Conservation (phyloP, 2,113 vertebrate genomes). For the Hemiprocne comata region DNA sequence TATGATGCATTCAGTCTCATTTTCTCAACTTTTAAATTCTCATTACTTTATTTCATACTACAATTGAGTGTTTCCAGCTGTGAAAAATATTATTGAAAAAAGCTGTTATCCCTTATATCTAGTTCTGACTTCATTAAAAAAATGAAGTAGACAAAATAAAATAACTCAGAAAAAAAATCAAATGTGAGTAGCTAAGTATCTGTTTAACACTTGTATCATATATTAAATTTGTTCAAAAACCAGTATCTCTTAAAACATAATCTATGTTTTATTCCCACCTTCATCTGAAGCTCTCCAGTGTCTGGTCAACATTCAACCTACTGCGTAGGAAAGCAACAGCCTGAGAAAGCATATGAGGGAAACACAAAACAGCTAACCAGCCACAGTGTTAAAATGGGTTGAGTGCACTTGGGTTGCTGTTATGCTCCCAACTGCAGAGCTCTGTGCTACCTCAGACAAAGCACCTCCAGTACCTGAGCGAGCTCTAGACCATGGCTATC, state of each 20-base stretch:
- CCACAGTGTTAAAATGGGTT: not conserved
- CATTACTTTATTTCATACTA: not conserved
- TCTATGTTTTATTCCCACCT: not conserved
- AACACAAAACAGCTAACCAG: not conserved
- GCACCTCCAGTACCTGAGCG: not conserved
- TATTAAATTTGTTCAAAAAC: not conserved
- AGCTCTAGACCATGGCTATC: not conserved
- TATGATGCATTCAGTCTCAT: not conserved
- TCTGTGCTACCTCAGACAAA: rapidly evolving
- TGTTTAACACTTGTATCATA: not conserved
- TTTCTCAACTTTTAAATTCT: not conserved
- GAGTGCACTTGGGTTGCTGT: not conserved
- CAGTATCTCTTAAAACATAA: not conserved
- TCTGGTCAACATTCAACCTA: not conserved
- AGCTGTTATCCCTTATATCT: not conserved
- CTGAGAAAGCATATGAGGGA: not conserved
- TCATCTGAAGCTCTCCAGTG: not conserved
- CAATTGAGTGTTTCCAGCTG: not conserved
- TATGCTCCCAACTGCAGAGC: not conserved
- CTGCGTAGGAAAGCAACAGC: not conserved
- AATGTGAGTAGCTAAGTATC: not conserved
- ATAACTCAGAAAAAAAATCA: not conserved
- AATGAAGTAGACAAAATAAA: not conserved
- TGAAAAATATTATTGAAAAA: not conserved
- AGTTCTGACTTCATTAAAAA: not conserved